A percentile compares a stretch with the other conserved stretches of the same genome.
Conservation (phyloP, 2,888 invertebrate species). For the Iselma pallidipennis region DNA sequence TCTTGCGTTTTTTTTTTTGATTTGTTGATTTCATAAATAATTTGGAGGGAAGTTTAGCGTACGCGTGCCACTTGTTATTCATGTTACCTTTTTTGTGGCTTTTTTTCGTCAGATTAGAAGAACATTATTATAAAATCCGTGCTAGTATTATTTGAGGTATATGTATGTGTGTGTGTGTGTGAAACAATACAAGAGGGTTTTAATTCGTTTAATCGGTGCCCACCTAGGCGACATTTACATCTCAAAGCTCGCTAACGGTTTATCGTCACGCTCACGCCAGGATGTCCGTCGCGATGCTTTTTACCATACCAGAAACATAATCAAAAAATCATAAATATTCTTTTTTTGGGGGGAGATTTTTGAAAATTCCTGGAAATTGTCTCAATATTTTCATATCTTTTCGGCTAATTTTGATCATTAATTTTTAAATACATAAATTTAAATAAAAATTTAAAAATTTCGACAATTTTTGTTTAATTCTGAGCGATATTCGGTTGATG, state of each 20-base stretch:
- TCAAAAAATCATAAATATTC: too few relatives aligned
- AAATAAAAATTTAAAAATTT: too few relatives aligned
- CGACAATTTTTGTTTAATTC: neutral
- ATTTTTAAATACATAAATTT: too few relatives aligned
- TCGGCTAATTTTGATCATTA: too few relatives aligned
- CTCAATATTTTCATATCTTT: too few relatives aligned
- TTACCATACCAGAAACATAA: constrained; percentile 12
- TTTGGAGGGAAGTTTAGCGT: neutral
- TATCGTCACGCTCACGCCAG: constrained; percentile 26
- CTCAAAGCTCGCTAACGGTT: constrained; percentile 31
- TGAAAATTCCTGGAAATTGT: too few relatives aligned
- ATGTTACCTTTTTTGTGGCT: neutral
- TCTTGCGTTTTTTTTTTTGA: neutral
- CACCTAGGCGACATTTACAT: constrained; percentile 33
- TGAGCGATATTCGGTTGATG: too few relatives aligned
- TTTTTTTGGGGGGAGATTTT: too few relatives aligned
- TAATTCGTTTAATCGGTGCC: constrained; percentile 35
- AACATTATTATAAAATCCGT: neutral
- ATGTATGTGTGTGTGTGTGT: neutral
- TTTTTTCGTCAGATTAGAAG: neutral
- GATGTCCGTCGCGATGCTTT: constrained; percentile 8
- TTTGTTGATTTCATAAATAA: neutral
- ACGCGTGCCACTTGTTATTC: neutral
- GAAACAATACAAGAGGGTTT: constrained; percentile 11
- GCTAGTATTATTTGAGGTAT: too few relatives aligned